These are phyloP conservation scores for Cantharis nigra DNA, from an alignment of 2,888 invertebrate species.

Conservation along the genomic window DNA sequence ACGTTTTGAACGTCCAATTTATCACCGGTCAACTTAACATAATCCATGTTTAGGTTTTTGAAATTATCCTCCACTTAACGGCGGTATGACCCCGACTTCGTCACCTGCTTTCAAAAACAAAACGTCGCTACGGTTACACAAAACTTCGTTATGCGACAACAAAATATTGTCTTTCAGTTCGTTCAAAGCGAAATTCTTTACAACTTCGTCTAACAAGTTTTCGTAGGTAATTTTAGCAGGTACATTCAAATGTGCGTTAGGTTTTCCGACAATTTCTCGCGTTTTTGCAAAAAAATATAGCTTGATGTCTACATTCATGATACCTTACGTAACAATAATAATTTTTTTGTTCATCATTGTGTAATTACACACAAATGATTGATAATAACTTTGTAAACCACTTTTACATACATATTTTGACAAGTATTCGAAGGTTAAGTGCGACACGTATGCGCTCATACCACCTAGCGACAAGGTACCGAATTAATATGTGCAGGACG, in stretches of 20 bases:
- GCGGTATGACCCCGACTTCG: conserved; percentile 91
- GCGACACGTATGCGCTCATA: neutral
- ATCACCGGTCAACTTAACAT: conserved; percentile 68
- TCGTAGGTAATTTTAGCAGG: conserved; percentile 60
- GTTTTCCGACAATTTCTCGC: conserved; percentile 76
- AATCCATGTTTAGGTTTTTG: conserved; percentile 62
- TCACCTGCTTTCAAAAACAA: conserved; percentile 67
- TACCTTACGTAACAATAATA: neutral
- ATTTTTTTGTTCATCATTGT: neutral
- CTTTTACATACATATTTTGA: neutral
- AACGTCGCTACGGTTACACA: conserved; percentile 62
- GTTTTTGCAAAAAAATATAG: conserved; percentile 90
- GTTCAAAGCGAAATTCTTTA: conserved; percentile 66
- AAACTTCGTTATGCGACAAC: conserved; percentile 83
- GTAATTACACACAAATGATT: neutral
- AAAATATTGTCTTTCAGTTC: conserved; percentile 73
- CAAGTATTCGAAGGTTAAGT: neutral
- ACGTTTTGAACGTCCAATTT: conserved; percentile 71
- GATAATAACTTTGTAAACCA: neutral
- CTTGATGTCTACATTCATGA: conserved; percentile 63
- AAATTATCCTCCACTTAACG: conserved; percentile 84
- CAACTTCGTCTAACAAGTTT: conserved; percentile 66
- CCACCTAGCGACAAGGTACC: neutral
- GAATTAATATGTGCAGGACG: neutral
- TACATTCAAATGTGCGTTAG: conserved; percentile 61